phyloP scores from a whole-genome alignment of 2,113 vertebrate genomes.

The Spea bombifrons region DNA sequence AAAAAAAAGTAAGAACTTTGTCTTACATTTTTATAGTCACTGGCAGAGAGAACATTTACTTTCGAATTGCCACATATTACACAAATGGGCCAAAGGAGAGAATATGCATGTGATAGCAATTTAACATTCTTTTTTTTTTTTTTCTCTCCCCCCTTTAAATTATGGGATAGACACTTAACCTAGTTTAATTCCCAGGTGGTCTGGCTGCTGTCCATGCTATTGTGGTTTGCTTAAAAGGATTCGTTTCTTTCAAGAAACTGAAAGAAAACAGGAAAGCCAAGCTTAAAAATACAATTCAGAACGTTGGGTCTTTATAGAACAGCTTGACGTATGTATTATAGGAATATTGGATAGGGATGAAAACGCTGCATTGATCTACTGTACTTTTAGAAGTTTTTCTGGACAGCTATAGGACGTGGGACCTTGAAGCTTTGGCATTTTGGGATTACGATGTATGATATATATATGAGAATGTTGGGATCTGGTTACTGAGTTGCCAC shows the following conservation, averaged over 20 bases:
- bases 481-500: too few species aligned
- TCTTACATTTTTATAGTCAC: conserved; percentile 45
- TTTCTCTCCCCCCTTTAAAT: conserved; percentile 41
- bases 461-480: too few species aligned
- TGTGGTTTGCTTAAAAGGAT: conserved; percentile 45
- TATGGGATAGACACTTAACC: conserved; percentile 50
- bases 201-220: conserved; percentile 44
- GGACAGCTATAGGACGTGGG: too few species aligned
- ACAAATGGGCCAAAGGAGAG: conserved; percentile 47
- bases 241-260: conserved; percentile 38
- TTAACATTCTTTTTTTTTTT: conserved; percentile 14
- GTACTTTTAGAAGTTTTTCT: too few species aligned
- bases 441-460: too few species aligned
- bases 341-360: neutral
- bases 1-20: conserved; percentile 39
- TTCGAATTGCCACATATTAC: conserved; percentile 47
- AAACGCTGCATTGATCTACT: too few species aligned
- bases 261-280: conserved; percentile 26
- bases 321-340: neutral
- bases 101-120: conserved; percentile 49
- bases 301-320: conserved; percentile 8
- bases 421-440: too few species aligned
- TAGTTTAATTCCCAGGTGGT: conserved; percentile 49
- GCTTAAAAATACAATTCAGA: conserved; percentile 40
- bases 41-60: conserved; percentile 36